Evolutionary conservation across 2,797 vertebrate species (phyloP).

Genomic region (Furcifer pardalis): DNA sequence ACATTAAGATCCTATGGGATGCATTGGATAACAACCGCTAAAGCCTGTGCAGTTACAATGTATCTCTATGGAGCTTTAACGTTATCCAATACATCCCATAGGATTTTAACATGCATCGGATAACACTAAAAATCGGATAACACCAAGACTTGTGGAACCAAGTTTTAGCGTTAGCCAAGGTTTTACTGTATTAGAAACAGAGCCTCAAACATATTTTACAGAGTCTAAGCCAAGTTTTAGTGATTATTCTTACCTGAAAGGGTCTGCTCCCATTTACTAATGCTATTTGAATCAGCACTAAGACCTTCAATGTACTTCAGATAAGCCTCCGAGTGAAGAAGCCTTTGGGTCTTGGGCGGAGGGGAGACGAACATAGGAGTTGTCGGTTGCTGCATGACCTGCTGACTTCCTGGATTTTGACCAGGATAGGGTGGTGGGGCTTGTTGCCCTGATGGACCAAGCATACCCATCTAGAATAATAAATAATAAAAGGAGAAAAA

Average conservation of each 20-base stretch:
- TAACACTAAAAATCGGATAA: too few relatives aligned
- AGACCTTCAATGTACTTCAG: constrained; percentile 97
- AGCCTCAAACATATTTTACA: not conserved
- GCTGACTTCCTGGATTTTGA: constrained; percentile 84
- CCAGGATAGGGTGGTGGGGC: constrained; percentile 92
- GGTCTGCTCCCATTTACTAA: constrained; percentile 98
- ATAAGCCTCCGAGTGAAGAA: constrained; percentile 97
- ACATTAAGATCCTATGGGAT: too few relatives aligned
- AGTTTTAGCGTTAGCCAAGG: too few relatives aligned
- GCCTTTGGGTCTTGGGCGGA: constrained; percentile 92
- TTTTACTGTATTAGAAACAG: not conserved
- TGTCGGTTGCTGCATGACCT: constrained; percentile 91
- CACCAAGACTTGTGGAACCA: too few relatives aligned
- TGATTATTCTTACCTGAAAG: constrained; percentile 84
- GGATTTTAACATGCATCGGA: too few relatives aligned
- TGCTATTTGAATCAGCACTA: constrained; percentile 88
- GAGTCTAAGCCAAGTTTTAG: too few relatives aligned
- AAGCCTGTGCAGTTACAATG: too few relatives aligned
- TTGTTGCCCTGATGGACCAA: constrained; percentile 85
- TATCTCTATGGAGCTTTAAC: too few relatives aligned
- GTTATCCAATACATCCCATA: too few relatives aligned
- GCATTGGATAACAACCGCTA: too few relatives aligned
- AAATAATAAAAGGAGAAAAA: constrained; percentile 29
- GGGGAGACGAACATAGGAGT: constrained; percentile 96
- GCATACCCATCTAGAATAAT: constrained; percentile 81